phyloP scores from a whole-genome alignment of 2,797 vertebrate genomes.

The Chrosomus eos region DNA sequence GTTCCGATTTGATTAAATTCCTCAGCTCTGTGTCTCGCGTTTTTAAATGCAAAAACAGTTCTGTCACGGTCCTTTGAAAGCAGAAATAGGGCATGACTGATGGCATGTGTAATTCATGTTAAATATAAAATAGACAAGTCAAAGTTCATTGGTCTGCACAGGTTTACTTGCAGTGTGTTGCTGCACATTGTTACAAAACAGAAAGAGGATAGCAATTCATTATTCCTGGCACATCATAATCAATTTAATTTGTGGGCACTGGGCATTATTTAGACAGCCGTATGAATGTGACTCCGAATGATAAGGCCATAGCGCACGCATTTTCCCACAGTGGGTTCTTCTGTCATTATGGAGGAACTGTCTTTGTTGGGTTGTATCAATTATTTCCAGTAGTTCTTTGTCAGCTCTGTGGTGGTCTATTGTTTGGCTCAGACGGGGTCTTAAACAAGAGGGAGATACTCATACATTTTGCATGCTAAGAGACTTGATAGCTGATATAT shows the following conservation, averaged over 20 bases:
- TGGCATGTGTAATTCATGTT: neutral
- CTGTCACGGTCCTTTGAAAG: conserved; percentile 23
- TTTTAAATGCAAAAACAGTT: neutral
- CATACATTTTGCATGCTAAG: conserved; percentile 37
- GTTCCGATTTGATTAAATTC: neutral
- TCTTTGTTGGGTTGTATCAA: conserved; percentile 29
- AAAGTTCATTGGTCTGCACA: neutral
- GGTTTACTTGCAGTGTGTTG: neutral
- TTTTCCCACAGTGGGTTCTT: conserved; percentile 14
- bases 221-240: conserved; percentile 39
- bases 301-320: neutral
- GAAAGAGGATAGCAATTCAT: neutral
- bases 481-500: conserved; percentile 31
- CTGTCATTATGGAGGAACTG: conserved; percentile 5
- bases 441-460: conserved; percentile 31
- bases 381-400: conserved; percentile 26
- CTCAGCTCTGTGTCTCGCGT: neutral
- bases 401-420: conserved; percentile 24
- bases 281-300: conserved; percentile 13
- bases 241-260: conserved; percentile 1
- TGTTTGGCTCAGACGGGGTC: conserved; percentile 12
- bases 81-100: conserved; percentile 16
- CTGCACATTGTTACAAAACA: neutral
- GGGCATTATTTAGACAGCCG: neutral
- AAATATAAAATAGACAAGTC: conserved; percentile 3